Evolutionary conservation across 2,797 vertebrate genomes (phyloP), one percentile per base, ranked within the genome.

Genomic region (Holocentrus rufus): DNA sequence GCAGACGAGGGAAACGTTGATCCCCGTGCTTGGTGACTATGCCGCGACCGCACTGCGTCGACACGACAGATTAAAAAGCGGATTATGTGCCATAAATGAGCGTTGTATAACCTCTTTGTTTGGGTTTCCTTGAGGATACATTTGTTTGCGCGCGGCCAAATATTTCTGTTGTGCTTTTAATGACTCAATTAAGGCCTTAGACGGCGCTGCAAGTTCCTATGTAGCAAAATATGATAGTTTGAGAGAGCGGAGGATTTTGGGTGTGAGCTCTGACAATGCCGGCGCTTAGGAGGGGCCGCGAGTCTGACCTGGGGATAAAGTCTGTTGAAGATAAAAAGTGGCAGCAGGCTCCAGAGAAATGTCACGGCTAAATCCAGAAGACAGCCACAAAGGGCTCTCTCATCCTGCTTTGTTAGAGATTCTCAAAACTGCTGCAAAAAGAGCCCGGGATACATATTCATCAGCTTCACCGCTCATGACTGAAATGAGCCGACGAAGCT

Each of bases 361-460:
- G 89, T 89, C 86, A 89, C 57, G 76, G 83, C 87, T 91, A 88
- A 91, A 92, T 91, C 84, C 84, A 86, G 81, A 72, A 77, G 87
- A 88, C 89, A 86, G 68, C 77, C 81, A 86, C 83, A 90, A 88
- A 90, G 80, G 72, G 70, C 67, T 77, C 69, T 67, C 85, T 84
- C 77, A 89, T 85, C 79, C 79, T 60, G 59, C 88, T 89, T 88
- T 89, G 87, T 87, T 87, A 63, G 62, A 86, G 77, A 89, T 82
- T 79, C 82, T 84, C 86, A 57, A 83, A 84, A 83, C 74, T 74
- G 75, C 82, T 44, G 74, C 22, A 84, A 74, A 62, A 81, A 77
- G 31, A 84, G 69, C 39, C 52, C 2, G 39, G 62, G 81, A 89
- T 89, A 87, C 85, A 88, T 88, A 90, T 88, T 90, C 82, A 90